phyloP scores from a whole-genome alignment of 1,140 invertebrate genomes.

The Chironomus striatipennis region DNA sequence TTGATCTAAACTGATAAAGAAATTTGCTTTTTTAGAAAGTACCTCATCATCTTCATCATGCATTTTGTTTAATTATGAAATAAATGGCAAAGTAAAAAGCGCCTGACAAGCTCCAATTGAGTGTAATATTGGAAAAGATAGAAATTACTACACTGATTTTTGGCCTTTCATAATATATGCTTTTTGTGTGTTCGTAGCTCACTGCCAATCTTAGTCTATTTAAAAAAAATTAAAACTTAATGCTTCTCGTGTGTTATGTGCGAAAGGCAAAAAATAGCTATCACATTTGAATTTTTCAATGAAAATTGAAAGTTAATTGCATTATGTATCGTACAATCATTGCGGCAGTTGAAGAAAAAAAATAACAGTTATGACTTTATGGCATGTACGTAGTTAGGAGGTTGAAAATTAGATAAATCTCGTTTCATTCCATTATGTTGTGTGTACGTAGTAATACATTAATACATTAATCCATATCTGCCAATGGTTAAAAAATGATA shows the following conservation, averaged over 20 bases:
- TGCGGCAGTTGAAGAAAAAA: not conserved
- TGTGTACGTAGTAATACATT: not conserved
- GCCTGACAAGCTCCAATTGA: not conserved
- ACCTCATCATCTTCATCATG: not conserved
- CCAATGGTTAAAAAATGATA: slow-evolving; percentile 1
- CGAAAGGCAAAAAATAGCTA: not conserved
- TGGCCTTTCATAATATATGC: not conserved
- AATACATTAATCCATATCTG: not conserved
- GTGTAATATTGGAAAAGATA: not conserved
- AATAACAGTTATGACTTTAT: too few relatives aligned
- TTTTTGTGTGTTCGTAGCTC: not conserved
- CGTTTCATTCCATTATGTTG: too few relatives aligned
- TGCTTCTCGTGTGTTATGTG: not conserved
- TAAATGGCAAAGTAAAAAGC: not conserved
- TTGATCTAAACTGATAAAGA: slow-evolving; percentile 18
- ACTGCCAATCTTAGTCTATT: slow-evolving; percentile 12
- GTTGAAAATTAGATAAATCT: too few relatives aligned
- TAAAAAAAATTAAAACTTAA: too few relatives aligned
- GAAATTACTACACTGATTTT: not conserved
- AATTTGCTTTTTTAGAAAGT: not conserved
- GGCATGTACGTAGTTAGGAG: too few relatives aligned
- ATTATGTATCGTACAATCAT: slow-evolving; percentile 13
- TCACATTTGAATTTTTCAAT: slow-evolving; percentile 16
- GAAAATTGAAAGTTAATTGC: slow-evolving; percentile 22
- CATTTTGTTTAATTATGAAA: not conserved